Evolutionary conservation across 2,888 invertebrate species (phyloP).

Genomic region (Strigamia maritima): DNA sequence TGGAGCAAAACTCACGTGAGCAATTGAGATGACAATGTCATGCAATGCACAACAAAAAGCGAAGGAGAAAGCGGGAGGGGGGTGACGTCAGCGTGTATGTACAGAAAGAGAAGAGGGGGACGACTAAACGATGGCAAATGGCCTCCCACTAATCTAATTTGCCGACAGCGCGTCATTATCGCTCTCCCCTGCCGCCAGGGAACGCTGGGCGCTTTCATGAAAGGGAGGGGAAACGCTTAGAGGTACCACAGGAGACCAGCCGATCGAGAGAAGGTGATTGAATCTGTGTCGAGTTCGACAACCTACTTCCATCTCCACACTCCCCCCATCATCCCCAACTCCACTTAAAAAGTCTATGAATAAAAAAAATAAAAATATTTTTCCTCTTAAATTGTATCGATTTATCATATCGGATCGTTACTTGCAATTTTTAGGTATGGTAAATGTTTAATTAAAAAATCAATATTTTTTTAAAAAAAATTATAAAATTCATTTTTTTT

Average conservation of each 20-base stretch:
- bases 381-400: background rate
- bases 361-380: background rate
- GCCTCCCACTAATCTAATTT: slow-evolving; percentile 22
- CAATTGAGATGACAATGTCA: background rate
- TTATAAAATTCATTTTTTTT: too few relatives aligned
- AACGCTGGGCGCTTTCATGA: slow-evolving; percentile 1
- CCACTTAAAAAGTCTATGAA: background rate
- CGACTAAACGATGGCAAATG: slow-evolving; percentile 20
- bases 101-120: background rate
- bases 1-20: background rate
- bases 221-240: background rate
- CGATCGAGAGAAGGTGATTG: background rate
- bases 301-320: background rate
- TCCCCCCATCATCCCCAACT: background rate
- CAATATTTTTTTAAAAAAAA: too few relatives aligned
- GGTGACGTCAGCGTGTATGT: background rate
- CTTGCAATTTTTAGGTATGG: background rate
- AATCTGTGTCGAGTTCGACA: background rate
- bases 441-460: too few relatives aligned
- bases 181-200: slow-evolving; percentile 5
- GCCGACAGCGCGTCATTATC: slow-evolving; percentile 7
- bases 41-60: background rate
- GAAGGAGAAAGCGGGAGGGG: background rate
- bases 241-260: background rate
- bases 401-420: background rate